A percentile compares a stretch with the other conserved stretches of the same genome.
Evolutionary conservation across 2,888 invertebrate species (phyloP).

Genomic region (Odontomyia ornata): DNA sequence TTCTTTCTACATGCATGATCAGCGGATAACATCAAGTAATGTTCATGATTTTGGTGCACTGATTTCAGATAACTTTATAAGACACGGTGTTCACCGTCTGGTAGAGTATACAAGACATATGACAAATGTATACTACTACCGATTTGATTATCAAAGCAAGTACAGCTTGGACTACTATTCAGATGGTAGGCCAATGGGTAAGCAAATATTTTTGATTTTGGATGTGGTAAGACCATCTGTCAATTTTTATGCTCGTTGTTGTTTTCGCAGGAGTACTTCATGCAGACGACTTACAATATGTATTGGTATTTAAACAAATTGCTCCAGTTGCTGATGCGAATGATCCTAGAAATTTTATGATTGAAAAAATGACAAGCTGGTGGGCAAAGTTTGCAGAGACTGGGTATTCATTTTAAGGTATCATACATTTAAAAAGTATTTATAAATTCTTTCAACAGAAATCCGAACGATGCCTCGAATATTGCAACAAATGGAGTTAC

Average conservation of each 20-base stretch:
- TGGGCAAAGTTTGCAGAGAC: slow-evolving; percentile 61
- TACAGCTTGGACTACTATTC: slow-evolving; percentile 65
- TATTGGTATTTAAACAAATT: slow-evolving; percentile 55
- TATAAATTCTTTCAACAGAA: neutral
- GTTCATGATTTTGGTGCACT: slow-evolving; percentile 59
- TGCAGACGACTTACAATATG: slow-evolving; percentile 55
- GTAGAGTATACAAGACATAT: slow-evolving; percentile 67
- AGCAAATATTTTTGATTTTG: neutral
- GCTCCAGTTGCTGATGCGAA: slow-evolving; percentile 55
- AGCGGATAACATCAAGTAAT: slow-evolving; percentile 14
- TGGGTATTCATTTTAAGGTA: slow-evolving; percentile 53
- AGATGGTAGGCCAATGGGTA: slow-evolving; percentile 57
- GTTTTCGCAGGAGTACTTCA: neutral
- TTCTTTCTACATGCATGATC: slow-evolving; percentile 19
- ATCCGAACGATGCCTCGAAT: slow-evolving; percentile 17
- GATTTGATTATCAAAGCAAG: slow-evolving; percentile 69
- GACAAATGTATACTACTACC: slow-evolving; percentile 69
- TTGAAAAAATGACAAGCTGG: slow-evolving; percentile 61
- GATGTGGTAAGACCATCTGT: neutral
- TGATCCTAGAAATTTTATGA: slow-evolving; percentile 62
- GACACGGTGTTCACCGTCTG: slow-evolving; percentile 68
- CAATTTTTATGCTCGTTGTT: too few relatives aligned
- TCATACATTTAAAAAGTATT: neutral
- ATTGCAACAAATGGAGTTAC: neutral
- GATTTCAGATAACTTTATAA: slow-evolving; percentile 69